Percentiles rank a stretch among this genome's conserved stretches.
Conservation (phyloP, 2,797 vertebrate species). For the Gallirallus australis region DNA sequence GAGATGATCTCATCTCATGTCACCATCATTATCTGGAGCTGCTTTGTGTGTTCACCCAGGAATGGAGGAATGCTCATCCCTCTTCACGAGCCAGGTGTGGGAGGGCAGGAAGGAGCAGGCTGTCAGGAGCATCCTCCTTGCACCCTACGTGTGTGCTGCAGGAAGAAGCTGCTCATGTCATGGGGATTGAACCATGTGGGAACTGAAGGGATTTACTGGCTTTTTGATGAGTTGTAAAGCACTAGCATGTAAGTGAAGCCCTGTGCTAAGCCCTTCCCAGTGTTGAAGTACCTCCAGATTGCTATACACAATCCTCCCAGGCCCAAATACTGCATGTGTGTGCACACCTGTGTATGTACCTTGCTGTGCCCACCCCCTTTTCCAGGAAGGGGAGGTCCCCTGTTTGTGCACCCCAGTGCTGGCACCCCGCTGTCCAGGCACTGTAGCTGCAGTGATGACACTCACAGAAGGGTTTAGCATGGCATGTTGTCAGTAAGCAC, state of each 20-base stretch:
- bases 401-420: not conserved
- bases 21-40: not conserved
- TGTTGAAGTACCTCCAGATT: not conserved
- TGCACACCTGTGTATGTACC: too few species aligned
- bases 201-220: not conserved
- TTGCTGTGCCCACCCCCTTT: not conserved
- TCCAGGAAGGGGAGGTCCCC: not conserved
- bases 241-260: not conserved
- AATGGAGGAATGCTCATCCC: not conserved
- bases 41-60: not conserved
- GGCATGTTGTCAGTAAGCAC: not conserved
- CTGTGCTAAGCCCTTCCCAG: too few species aligned
- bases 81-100: not conserved
- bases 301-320: not conserved
- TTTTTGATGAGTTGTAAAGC: not conserved
- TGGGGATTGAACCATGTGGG: not conserved
- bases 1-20: not conserved
- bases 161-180: not conserved
- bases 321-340: not conserved
- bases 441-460: not conserved
- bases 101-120: not conserved
- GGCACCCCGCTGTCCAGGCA: not conserved
- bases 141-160: fast-evolving
- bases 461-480: not conserved
- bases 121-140: fast-evolving